These are phyloP conservation scores for Catostomus latipinnis DNA, from an alignment of 2,797 vertebrate species.

Conservation along the genomic window DNA sequence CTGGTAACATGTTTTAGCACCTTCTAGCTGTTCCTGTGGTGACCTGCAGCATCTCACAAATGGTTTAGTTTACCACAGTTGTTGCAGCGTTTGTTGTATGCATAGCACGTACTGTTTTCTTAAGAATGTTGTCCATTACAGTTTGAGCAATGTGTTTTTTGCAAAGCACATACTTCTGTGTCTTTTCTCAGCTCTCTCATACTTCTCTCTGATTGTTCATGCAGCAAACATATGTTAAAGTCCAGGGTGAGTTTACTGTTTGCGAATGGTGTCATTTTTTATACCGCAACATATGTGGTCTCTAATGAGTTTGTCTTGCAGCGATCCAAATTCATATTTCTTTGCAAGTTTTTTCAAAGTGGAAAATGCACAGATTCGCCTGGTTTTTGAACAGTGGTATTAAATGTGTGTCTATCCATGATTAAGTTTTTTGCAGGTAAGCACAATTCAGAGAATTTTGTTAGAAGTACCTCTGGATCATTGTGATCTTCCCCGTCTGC, in stretches of 20 bases:
- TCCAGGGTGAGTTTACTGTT: background rate
- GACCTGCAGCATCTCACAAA: background rate
- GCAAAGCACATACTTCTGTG: background rate
- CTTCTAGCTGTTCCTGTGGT: background rate
- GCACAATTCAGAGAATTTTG: too few relatives aligned
- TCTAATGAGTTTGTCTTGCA: background rate
- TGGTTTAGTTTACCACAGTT: slow-evolving; percentile 4
- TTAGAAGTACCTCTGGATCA: too few relatives aligned
- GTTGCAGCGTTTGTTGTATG: slow-evolving; percentile 1
- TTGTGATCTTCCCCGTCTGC: too few relatives aligned
- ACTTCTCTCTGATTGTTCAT: background rate
- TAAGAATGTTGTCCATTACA: background rate
- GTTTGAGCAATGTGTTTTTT: background rate
- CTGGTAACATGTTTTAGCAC: background rate
- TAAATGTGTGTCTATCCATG: background rate
- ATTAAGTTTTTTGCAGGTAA: too few relatives aligned
- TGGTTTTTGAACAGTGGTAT: background rate
- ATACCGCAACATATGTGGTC: background rate
- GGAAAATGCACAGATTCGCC: background rate
- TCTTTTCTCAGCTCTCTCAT: too few relatives aligned
- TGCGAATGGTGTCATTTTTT: background rate
- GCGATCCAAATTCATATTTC: background rate
- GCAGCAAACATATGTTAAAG: background rate
- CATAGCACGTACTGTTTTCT: background rate
- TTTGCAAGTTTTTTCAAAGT: background rate